Conservation (phyloP, 2,113 vertebrate species). For the Peromyscus maniculatus region DNA sequence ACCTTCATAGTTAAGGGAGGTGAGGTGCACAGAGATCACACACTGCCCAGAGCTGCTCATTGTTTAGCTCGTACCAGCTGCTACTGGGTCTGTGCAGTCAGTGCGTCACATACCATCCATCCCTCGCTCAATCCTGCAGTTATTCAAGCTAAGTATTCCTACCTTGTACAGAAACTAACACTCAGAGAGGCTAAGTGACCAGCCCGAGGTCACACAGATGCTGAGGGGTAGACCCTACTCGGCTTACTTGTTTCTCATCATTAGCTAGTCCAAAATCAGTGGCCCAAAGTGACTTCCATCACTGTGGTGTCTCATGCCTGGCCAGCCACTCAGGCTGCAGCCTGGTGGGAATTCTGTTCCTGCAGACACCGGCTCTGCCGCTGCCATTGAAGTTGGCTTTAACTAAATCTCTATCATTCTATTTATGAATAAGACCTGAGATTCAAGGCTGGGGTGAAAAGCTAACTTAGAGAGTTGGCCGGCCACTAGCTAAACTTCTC, state of each 20-base stretch:
- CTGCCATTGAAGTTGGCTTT: not conserved
- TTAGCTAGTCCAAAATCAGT: fast-evolving
- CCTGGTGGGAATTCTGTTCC: not conserved
- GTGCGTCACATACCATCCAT: not conserved
- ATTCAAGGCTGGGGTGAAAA: not conserved
- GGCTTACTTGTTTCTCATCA: not conserved
- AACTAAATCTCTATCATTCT: not conserved
- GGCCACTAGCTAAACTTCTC: not conserved
- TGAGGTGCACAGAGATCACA: fast-evolving
- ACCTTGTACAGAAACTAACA: not conserved
- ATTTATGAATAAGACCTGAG: not conserved
- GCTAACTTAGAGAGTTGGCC: not conserved
- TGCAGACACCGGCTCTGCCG: not conserved
- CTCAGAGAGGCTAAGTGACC: not conserved
- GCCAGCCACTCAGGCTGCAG: not conserved
- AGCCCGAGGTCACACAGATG: not conserved
- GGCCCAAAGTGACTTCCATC: fast-evolving
- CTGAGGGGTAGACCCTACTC: not conserved
- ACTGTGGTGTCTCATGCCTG: fast-evolving
- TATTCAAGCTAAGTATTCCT: not conserved
- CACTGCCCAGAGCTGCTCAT: fast-evolving
- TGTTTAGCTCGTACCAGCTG: fast-evolving
- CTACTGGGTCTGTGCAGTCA: not conserved
- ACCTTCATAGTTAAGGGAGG: not conserved
- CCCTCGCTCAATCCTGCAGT: fast-evolving